Evolutionary conservation across 2,113 vertebrate genomes (phyloP), one percentile per base, ranked within the genome.

Genomic region (Macquaria australasica): DNA sequence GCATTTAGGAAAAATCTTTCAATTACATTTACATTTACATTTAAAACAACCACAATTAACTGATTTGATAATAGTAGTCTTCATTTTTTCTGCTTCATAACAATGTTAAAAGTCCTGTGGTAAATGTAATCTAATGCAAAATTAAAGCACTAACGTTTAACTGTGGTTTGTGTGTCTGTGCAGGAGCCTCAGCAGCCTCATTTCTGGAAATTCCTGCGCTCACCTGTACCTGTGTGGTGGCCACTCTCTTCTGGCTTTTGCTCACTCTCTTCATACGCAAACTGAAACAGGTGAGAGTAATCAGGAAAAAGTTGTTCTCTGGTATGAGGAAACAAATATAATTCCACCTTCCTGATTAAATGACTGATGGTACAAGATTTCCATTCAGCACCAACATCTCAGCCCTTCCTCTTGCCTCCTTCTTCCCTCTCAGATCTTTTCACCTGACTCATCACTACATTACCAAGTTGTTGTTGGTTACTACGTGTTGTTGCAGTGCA

Each of bases 181-280:
- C 78, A 99, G 98, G 96, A 86, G 92, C 92, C 7, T 89, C 95
- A 0, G 97, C 97, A 86, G 93, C 90, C 67, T 97, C 97, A 0
- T 97, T 96, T 55, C 88, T 98, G 93, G 97, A 99, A 91, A 94
- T 99, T 51, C 96, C 97, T 79, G 97, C 97, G 0, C 91, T 99
- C 74, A 96, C 97, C 0, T 98, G 97, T 73, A 98, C 97, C 83
- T 98, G 98, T 3, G 96, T 98, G 87, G 97, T 97, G 79, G 98
- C 97, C 0, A 97, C 97, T 0, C 95, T 99, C 63, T 97, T 99
- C 92, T 99, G 98, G 98, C 96, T 99, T 53, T 89, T 99, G 28
- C 48, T 99, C 89, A 98, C 97, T 0, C 97, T 99, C 77, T 96
- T 99, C 81, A 99, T 99, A 90, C 96, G 97, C 60, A 99, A 97